Percentiles rank a stretch among this genome's conserved stretches.
These are phyloP conservation scores for Pandemis heparana DNA, from an alignment of 2,888 invertebrate genomes.

Conservation along the genomic window DNA sequence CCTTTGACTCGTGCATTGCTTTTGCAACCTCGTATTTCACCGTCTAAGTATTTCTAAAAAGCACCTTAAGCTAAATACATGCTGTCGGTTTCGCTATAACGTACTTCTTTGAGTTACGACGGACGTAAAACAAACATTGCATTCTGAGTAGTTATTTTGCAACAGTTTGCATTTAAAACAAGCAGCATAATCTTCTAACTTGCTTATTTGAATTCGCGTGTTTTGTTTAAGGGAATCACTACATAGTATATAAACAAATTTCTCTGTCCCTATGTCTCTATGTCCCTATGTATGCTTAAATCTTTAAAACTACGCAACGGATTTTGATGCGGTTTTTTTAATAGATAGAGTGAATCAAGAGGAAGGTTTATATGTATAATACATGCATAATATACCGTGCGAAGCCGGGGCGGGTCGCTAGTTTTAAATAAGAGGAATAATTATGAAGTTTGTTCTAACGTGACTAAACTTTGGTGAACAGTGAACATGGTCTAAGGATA, in stretches of 20 bases:
- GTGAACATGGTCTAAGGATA: too few species aligned
- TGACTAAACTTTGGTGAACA: too few species aligned
- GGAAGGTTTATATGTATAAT: too few species aligned
- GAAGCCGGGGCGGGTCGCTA: too few species aligned
- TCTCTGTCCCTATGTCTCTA: too few species aligned
- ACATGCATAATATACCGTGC: too few species aligned
- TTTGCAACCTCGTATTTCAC: neutral
- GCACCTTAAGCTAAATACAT: neutral
- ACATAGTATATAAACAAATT: too few species aligned
- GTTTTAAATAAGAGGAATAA: neutral
- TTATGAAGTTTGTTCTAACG: neutral
- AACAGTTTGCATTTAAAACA: conserved; percentile 19
- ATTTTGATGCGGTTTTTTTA: too few species aligned
- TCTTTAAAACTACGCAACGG: too few species aligned
- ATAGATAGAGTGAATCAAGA: too few species aligned
- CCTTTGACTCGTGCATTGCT: neutral
- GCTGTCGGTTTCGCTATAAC: neutral
- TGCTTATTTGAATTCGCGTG: conserved; percentile 15
- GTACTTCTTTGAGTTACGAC: neutral
- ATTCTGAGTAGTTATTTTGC: conserved; percentile 20
- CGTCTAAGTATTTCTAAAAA: neutral
- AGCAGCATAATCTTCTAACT: conserved; percentile 15
- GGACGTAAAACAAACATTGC: neutral
- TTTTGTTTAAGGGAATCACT: conserved; percentile 16
- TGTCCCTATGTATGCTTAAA: too few species aligned